These are phyloP conservation scores for Meteorus colon DNA, from an alignment of 2,888 invertebrate genomes.

Conservation along the genomic window DNA sequence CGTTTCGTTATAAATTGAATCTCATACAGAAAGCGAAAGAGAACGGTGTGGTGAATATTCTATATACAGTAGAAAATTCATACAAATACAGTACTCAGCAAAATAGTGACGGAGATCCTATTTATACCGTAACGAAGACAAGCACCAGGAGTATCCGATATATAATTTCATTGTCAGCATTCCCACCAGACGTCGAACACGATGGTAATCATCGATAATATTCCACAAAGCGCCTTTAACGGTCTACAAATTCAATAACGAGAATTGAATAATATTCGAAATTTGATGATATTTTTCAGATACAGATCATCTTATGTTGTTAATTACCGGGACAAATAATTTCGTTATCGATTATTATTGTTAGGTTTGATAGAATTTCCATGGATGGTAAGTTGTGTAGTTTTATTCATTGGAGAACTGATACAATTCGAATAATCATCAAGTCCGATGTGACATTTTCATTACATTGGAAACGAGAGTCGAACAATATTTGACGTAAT, in stretches of 20 bases:
- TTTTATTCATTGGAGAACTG: too few relatives aligned
- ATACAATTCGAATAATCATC: neutral
- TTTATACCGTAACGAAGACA: neutral
- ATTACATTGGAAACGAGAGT: too few relatives aligned
- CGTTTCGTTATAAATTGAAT: slow-evolving; percentile 22
- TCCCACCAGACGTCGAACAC: neutral
- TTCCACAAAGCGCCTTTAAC: neutral
- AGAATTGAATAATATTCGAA: neutral
- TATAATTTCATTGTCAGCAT: slow-evolving; percentile 22
- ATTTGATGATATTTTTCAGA: neutral
- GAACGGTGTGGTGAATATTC: neutral
- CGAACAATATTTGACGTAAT: too few relatives aligned
- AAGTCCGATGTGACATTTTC: too few relatives aligned
- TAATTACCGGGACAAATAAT: too few relatives aligned
- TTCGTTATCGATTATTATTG: too few relatives aligned
- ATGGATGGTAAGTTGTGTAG: too few relatives aligned
- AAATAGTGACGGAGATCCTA: neutral
- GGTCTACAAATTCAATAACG: neutral
- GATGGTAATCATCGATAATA: neutral
- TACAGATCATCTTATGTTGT: too few relatives aligned
- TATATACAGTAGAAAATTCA: neutral
- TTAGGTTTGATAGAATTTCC: too few relatives aligned
- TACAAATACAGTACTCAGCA: neutral
- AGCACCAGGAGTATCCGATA: neutral
- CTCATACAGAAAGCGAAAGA: neutral